Evolutionary conservation across 2,888 invertebrate species (phyloP).

Genomic region (Tillus elongatus): DNA sequence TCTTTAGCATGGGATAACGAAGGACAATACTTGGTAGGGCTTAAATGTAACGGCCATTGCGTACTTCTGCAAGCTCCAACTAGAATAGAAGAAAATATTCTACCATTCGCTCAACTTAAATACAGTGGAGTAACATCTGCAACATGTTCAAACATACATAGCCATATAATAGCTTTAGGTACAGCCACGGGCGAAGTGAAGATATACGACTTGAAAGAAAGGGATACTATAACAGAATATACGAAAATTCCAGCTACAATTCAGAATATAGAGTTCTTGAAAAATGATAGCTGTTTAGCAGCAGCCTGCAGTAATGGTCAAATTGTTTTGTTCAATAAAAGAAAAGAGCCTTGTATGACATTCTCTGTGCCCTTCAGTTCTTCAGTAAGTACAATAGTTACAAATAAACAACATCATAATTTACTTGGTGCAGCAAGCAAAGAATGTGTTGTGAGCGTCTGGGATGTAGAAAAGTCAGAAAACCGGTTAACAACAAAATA

Average conservation of each 20-base stretch:
- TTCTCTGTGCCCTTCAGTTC: constrained; percentile 24
- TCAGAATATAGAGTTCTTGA: constrained; percentile 28
- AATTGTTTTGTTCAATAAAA: constrained; percentile 22
- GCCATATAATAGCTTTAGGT: constrained; percentile 26
- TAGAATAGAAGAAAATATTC: constrained; percentile 16
- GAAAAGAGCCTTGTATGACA: constrained; percentile 22
- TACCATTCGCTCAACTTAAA: constrained; percentile 15
- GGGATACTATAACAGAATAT: constrained; percentile 19
- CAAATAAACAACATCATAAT: constrained; percentile 19
- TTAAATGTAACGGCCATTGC: constrained; percentile 27
- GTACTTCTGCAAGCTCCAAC: constrained; percentile 20
- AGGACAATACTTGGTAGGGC: constrained; percentile 27
- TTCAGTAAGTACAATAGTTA: constrained; percentile 21
- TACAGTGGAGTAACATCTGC: constrained; percentile 17
- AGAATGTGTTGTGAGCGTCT: constrained; percentile 22
- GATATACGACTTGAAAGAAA: constrained; percentile 26
- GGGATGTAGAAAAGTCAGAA: constrained; percentile 23
- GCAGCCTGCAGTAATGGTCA: constrained; percentile 22
- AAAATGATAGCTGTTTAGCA: constrained; percentile 26
- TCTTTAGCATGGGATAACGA: constrained; percentile 33
- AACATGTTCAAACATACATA: constrained; percentile 25
- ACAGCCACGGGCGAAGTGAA: constrained; percentile 26
- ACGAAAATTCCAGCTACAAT: constrained; percentile 23
- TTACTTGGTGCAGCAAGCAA: constrained; percentile 23
- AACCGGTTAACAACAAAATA: constrained; percentile 17